These are phyloP conservation scores for Pyrrhia umbra DNA, from an alignment of 2,888 invertebrate species.

Conservation along the genomic window DNA sequence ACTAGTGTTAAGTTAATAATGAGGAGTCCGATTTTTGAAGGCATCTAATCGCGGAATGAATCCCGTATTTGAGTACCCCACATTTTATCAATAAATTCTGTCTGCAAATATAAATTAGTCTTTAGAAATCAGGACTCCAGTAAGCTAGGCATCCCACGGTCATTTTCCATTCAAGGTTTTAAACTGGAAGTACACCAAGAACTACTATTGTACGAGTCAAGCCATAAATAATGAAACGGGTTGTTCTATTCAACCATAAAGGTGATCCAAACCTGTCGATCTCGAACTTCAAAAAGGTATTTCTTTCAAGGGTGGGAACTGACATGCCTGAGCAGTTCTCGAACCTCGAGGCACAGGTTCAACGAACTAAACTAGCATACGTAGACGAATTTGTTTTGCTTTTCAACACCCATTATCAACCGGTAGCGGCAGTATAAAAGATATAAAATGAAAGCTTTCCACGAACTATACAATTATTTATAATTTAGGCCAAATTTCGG, in stretches of 20 bases:
- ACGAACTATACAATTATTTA: constrained; percentile 40
- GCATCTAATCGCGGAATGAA: too few species aligned
- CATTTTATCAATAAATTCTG: too few species aligned
- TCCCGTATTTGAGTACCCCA: too few species aligned
- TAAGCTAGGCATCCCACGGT: constrained; percentile 7
- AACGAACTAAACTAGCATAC: constrained; percentile 28
- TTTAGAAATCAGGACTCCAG: constrained; percentile 1
- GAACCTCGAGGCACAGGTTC: constrained; percentile 31
- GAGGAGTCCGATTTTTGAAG: too few species aligned
- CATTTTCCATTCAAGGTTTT: constrained; percentile 17
- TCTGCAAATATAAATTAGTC: background rate
- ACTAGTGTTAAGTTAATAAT: too few species aligned
- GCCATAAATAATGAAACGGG: constrained; percentile 32
- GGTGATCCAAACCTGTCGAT: constrained; percentile 34
- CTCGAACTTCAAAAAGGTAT: constrained; percentile 23
- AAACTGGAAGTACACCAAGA: constrained; percentile 17
- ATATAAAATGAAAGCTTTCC: constrained; percentile 37
- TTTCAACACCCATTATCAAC: constrained; percentile 21
- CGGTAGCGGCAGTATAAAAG: constrained; percentile 12
- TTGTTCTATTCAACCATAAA: constrained; percentile 18
- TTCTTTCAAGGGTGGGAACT: constrained; percentile 41
- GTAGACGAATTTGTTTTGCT: constrained; percentile 15
- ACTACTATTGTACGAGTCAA: constrained; percentile 26
- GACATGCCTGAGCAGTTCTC: constrained; percentile 4
- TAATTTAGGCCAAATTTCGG: constrained; percentile 24